Evolutionary conservation across 2,113 vertebrate genomes (phyloP), one percentile per base, ranked within the genome.

Genomic region (Aldabrachelys gigantea): DNA sequence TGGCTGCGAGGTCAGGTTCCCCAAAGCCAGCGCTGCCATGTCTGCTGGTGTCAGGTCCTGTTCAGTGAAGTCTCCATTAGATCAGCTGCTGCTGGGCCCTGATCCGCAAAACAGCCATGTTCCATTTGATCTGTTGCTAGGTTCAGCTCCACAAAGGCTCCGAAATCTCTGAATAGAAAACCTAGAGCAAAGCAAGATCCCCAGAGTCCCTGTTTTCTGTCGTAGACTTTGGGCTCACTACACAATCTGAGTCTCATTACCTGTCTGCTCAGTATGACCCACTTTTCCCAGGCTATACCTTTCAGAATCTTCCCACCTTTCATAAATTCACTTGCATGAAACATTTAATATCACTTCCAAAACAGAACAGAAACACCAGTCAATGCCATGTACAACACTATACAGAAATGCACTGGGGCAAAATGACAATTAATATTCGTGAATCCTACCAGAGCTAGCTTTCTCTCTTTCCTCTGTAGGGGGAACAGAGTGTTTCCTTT

Each of bases 231-330:
- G 75, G 41, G 41, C 25, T 78, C 41, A 29, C 75, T 47, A 47
- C 13, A 44, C 25, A 78, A 29, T 78, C n/a, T 72, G 17, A 72
- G 65, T 22, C 19, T 25, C 41, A 78, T 78, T 25, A 44, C 24
- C 22, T 38, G 38, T 24, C 38, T 75, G 72, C 72, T 75, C 41
- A 44, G 24, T 47, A 24, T 78, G 24, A 47, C 38, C 53, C 49
- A 21, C 6, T 50, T 50, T 13, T 19, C 9, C 35, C 62, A 14
- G 54, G 21, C 29, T 27, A 53, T 87, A 83, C 84, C 83, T 78
- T n/a, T 85, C 8, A 1, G 24, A 0, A 0, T 50, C 85, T 80
- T 57, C 41, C 27, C 79, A 85, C 62, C 72, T 69, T n/a, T 84
- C 41, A 86, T 80, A 89, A 84, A 44, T 80, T 12, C 35, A 21